Evolutionary conservation across 1,140 invertebrate species (phyloP), one percentile per base, ranked within the genome.

Genomic region (Lethocerus indicus): DNA sequence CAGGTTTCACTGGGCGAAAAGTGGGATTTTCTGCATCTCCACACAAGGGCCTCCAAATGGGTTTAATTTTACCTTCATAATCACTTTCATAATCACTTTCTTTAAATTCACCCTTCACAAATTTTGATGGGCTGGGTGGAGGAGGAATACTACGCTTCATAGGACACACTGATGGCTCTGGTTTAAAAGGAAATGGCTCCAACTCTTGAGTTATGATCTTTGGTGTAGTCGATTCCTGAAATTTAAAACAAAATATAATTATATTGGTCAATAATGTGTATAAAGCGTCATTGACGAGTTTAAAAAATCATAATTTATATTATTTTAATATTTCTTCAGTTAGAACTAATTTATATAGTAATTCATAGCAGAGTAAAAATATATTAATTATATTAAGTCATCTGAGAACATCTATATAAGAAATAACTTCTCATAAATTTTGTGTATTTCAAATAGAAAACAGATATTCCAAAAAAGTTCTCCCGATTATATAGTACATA

Each of bases 61-160:
- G 68, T 44, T 71, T 68, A 57, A 80, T 76, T 51, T 70, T 68
- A 27, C 69, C 68, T 44, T 83, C 80, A 51, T 76, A 78, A 58
- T 85, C 79, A 58, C 78, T 83, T 62, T 81, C 78, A 55, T 81
- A 81, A 57, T 84, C 81, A 58, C 77, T 78, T 67, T 66, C 77
- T 27, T 70, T 66, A 58, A 79, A 81, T 64, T 83, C 78, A 40
- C 77, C 71, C 56, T 77, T 73, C 41, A 78, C 59, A 65, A 84
- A 79, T 71, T 75, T 75, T 29, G 71, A 72, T 54, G 78, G 70
- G 63, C 72, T 71, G 51, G 67, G 71, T 48, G 71, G 71, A 53
- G 61, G 67, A 37, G 29, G 29, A 16, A 25, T 41, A 35, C 25
- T 50, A n/a, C 16, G 36, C 16, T 42, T 25, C 12, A 9, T 6